Percentiles rank a stretch among this genome's conserved stretches.
Evolutionary conservation across 2,888 invertebrate genomes (phyloP).

Genomic region (Brachyptera risi): DNA sequence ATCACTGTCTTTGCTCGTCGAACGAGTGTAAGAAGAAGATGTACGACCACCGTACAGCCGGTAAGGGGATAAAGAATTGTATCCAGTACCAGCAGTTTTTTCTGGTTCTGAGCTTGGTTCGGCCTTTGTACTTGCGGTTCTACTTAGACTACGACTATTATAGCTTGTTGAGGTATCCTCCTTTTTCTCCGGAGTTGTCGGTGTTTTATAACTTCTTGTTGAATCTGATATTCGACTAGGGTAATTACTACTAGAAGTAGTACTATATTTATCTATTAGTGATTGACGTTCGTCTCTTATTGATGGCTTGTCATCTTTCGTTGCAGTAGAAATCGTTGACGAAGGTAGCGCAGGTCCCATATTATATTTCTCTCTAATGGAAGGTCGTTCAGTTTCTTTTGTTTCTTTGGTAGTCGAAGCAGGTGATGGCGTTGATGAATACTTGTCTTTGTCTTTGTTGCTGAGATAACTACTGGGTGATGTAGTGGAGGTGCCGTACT

Average conservation of each 20-base stretch:
- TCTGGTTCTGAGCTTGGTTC: neutral
- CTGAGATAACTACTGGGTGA: constrained; percentile 24
- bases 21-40: constrained; percentile 24
- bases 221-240: neutral
- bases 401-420: constrained; percentile 14
- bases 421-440: constrained; percentile 2
- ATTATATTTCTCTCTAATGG: constrained; percentile 24
- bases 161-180: constrained; percentile 9
- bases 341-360: constrained; percentile 12
- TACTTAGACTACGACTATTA: constrained; percentile 7
- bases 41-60: constrained; percentile 26
- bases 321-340: neutral
- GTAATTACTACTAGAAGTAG: neutral
- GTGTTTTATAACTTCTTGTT: constrained; percentile 7
- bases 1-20: constrained; percentile 28
- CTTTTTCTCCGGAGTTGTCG: neutral
- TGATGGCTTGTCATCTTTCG: constrained; percentile 2
- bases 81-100: neutral
- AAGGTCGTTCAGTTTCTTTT: constrained; percentile 23
- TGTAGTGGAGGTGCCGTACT: neutral
- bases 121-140: constrained; percentile 20
- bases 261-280: constrained; percentile 11
- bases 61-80: constrained; percentile 19
- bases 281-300: neutral
- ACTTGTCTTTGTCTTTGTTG: constrained; percentile 18